Conservation (phyloP, 53 echinoderm and acorn worm species). For the Luidia sarsii region DNA sequence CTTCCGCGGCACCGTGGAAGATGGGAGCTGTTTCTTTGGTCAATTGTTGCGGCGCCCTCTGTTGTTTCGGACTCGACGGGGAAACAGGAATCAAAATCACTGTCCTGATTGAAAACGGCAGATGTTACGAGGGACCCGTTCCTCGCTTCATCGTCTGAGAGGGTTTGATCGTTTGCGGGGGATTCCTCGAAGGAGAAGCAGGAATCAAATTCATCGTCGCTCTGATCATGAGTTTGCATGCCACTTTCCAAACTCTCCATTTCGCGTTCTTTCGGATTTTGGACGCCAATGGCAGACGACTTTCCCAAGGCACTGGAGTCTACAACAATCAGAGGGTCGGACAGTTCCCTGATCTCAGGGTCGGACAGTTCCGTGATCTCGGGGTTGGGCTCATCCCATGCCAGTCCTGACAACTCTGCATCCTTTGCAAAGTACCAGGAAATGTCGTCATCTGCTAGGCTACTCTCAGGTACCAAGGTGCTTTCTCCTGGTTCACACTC, state of each 20-base stretch:
- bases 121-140: neutral
- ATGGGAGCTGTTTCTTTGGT: neutral
- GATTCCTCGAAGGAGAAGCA: constrained; percentile 11
- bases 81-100: constrained; percentile 15
- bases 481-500: neutral
- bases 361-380: neutral
- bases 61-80: neutral
- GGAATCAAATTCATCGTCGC: constrained; percentile 37
- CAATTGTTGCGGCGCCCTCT: neutral
- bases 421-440: constrained; percentile 65
- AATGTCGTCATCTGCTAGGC: constrained; percentile 46
- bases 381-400: neutral
- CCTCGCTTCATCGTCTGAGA: neutral
- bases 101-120: too few relatives aligned
- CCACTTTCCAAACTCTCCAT: neutral
- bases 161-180: too few relatives aligned
- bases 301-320: too few relatives aligned
- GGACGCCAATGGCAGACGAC: too few relatives aligned
- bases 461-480: neutral
- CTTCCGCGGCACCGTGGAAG: neutral
- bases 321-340: too few relatives aligned
- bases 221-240: neutral
- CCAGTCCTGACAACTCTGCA: neutral
- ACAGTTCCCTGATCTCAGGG: neutral
- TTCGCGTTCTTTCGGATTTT: neutral